Evolutionary conservation across 2,797 vertebrate species (phyloP), one percentile per base, ranked within the genome.

Genomic region (Gymnoscopelus microlampas): DNA sequence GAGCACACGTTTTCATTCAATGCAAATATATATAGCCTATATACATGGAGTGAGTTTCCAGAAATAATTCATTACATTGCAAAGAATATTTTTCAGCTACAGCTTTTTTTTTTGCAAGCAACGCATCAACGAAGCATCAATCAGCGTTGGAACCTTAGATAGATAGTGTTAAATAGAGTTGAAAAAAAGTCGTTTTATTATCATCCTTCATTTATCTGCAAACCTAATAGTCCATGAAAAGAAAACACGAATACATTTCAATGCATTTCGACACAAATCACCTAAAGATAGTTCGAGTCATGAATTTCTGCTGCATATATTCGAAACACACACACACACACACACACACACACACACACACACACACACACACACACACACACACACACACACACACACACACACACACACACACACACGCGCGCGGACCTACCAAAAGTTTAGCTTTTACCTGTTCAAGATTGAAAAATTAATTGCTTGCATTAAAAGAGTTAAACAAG

Each of bases 171-270:
- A 95, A 95, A 95, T 94, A 96, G 93, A 93, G 89, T 95, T 93
- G 93, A 95, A 92, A 94, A 19, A 51, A 96, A 95, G 94, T 94
- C 93, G 94, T 95, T 95, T 95, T 89, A 90, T 93, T 90, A 88
- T 85, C 93, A 94, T 92, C 93, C 91, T 94, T 94, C 93, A 92
- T 93, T 93, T 92, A 91, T 95, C 95, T 92, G 87, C 76, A 94
- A 91, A 94, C 85, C 71, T 95, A 94, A 96, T 93, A 95, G 87
- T 91, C 95, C 94, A 91, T 94, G 92, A 93, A 94, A 91, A 91
- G 90, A 93, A 95, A 94, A 93, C 91, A 94, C 92, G 91, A 94
- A 93, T 91, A 93, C 90, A 92, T 93, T 92, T 92, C 84, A 89
- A 87, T 92, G 90, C 88, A 91, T 93, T 91, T 83, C 78, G 73